phyloP scores from a whole-genome alignment of 2,113 vertebrate genomes.

The Stercorarius parasiticus region DNA sequence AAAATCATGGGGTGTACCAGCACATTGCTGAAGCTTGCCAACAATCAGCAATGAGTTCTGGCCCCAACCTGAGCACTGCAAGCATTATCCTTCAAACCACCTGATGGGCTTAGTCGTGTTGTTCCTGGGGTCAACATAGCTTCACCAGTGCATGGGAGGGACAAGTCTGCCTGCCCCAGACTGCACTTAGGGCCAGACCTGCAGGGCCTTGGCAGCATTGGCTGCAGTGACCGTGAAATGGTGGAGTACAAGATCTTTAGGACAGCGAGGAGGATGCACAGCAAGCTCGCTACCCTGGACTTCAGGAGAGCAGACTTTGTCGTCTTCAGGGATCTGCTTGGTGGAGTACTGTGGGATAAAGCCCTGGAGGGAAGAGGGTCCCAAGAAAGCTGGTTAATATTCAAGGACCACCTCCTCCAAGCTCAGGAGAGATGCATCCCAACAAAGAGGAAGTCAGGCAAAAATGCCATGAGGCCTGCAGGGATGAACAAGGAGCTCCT shows the following conservation, averaged over 20 bases:
- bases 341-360: background rate
- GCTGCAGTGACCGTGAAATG: background rate
- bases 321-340: background rate
- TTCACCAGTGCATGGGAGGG: background rate
- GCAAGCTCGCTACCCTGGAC: background rate
- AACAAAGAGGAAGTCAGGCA: background rate
- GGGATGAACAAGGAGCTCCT: background rate
- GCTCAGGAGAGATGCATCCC: background rate
- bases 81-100: background rate
- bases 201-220: background rate
- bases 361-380: background rate
- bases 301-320: background rate
- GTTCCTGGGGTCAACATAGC: background rate
- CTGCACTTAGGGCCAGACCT: background rate
- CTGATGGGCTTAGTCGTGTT: accelerated
- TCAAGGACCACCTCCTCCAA: background rate
- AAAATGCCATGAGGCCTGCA: background rate
- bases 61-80: accelerated
- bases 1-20: background rate
- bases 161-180: background rate
- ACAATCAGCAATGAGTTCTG: accelerated
- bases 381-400: background rate
- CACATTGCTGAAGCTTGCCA: background rate
- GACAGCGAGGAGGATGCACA: background rate
- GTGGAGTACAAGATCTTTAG: background rate